These are phyloP conservation scores for Aphyosemion australe DNA, from an alignment of 2,113 vertebrate genomes.

Conservation along the genomic window DNA sequence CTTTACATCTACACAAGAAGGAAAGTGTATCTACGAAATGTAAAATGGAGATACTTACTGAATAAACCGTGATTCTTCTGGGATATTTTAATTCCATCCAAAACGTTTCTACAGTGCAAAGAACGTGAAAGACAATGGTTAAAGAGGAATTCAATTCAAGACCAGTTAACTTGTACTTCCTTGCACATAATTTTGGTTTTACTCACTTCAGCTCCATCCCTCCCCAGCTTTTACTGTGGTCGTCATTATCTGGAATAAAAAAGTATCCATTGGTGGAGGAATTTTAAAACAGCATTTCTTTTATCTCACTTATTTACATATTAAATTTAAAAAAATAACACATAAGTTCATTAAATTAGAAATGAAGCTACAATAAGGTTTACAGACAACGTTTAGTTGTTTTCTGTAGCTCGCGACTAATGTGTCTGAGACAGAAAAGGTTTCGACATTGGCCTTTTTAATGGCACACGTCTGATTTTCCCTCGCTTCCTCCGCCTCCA, in stretches of 20 bases:
- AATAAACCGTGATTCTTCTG: conserved; percentile 76
- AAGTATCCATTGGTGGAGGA: conserved; percentile 29
- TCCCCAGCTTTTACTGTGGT: conserved; percentile 59
- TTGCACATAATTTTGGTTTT: not conserved
- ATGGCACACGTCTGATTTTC: conserved; percentile 12
- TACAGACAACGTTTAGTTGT: not conserved
- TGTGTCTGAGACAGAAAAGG: conserved; percentile 15
- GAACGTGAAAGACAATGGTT: not conserved
- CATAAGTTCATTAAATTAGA: not conserved
- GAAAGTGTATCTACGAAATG: not conserved
- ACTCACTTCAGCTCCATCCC: conserved; percentile 75
- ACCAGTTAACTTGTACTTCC: no score
- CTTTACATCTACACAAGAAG: not conserved
- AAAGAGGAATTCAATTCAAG: no score
- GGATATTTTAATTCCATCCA: conserved; percentile 47
- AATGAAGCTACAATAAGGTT: no score
- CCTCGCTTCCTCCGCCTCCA: conserved; percentile 6
- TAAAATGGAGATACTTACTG: conserved; percentile 70
- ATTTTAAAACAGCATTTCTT: conserved; percentile 37
- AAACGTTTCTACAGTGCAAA: conserved; percentile 55
- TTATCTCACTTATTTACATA: not conserved
- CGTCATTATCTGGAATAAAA: conserved; percentile 73
- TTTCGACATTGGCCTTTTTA: conserved; percentile 7
- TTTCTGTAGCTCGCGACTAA: conserved; percentile 4
- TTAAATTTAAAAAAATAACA: not conserved